These are phyloP conservation scores for Coptotermes formosanus DNA, from an alignment of 1,140 invertebrate species.

Conservation along the genomic window DNA sequence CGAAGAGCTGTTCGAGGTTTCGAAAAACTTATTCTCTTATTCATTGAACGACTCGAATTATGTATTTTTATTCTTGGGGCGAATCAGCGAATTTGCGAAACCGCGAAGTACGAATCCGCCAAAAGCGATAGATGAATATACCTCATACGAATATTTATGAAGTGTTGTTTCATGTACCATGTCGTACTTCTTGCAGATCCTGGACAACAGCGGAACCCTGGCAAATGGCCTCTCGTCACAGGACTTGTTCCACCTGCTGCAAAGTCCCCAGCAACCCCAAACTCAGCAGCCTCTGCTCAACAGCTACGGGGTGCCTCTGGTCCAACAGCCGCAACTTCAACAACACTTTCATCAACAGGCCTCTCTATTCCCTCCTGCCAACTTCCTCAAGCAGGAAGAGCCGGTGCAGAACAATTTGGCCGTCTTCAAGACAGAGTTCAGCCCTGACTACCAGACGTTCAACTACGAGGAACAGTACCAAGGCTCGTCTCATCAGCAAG, in stretches of 20 bases:
- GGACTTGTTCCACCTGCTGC: conserved; percentile 24
- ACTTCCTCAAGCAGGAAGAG: not conserved
- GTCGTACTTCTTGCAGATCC: not conserved
- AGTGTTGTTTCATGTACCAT: too few species aligned
- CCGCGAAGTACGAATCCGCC: too few species aligned
- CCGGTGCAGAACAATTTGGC: not conserved
- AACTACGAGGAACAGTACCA: conserved; percentile 53
- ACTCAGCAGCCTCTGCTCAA: conserved; percentile 14
- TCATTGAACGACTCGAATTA: too few species aligned
- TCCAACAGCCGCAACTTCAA: conserved; percentile 26
- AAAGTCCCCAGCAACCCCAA: not conserved
- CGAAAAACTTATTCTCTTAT: too few species aligned
- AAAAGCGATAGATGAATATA: too few species aligned
- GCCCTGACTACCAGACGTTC: conserved; percentile 46
- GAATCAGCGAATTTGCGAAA: too few species aligned
- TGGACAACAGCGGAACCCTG: not conserved
- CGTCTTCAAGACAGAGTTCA: conserved; percentile 20
- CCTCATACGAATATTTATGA: too few species aligned
- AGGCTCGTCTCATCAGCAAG: conserved; percentile 41
- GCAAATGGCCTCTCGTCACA: conserved; percentile 10
- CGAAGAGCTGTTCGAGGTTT: too few species aligned
- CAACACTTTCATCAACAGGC: conserved; percentile 22
- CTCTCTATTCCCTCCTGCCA: not conserved
- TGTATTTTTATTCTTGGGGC: too few species aligned
- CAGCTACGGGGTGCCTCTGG: conserved; percentile 1